Percentiles rank a stretch among this genome's conserved stretches.
These are phyloP conservation scores for Byasa hedistus DNA, from an alignment of 2,888 invertebrate genomes.

Conservation along the genomic window DNA sequence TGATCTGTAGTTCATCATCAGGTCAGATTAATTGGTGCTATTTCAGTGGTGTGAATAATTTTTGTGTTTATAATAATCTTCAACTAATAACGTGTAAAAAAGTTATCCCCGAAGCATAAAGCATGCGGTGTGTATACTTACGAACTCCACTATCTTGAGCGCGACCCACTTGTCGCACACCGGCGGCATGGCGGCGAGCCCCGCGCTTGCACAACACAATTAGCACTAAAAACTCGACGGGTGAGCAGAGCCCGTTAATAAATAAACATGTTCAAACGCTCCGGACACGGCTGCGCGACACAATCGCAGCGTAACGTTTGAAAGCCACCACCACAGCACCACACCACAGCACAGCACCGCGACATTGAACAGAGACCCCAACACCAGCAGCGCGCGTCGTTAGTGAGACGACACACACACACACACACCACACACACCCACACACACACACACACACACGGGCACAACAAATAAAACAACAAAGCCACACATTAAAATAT, in stretches of 20 bases:
- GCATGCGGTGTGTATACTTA: slow-evolving; percentile 49
- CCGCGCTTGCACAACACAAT: slow-evolving; percentile 36
- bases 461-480: slow-evolving; percentile 60
- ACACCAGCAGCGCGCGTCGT: slow-evolving; percentile 27
- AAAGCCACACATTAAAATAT: slow-evolving; percentile 56
- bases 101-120: not conserved
- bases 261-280: slow-evolving; percentile 19
- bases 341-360: slow-evolving; percentile 49
- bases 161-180: slow-evolving; percentile 79
- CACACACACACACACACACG: too few species aligned
- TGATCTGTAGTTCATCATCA: too few species aligned
- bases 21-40: too few species aligned
- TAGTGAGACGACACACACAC: slow-evolving; percentile 14
- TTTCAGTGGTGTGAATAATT: too few species aligned
- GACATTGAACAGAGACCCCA: slow-evolving; percentile 58
- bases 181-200: slow-evolving; percentile 55
- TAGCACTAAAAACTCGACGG: slow-evolving; percentile 29
- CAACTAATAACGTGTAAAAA: not conserved
- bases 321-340: slow-evolving; percentile 43
- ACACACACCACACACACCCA: too few species aligned
- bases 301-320: slow-evolving; percentile 61
- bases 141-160: slow-evolving; percentile 77
- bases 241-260: slow-evolving; percentile 29
- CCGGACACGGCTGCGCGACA: slow-evolving; percentile 55
- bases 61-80: not conserved